Conservation (phyloP, 2,797 vertebrate species). For the Bucorvus abyssinicus region DNA sequence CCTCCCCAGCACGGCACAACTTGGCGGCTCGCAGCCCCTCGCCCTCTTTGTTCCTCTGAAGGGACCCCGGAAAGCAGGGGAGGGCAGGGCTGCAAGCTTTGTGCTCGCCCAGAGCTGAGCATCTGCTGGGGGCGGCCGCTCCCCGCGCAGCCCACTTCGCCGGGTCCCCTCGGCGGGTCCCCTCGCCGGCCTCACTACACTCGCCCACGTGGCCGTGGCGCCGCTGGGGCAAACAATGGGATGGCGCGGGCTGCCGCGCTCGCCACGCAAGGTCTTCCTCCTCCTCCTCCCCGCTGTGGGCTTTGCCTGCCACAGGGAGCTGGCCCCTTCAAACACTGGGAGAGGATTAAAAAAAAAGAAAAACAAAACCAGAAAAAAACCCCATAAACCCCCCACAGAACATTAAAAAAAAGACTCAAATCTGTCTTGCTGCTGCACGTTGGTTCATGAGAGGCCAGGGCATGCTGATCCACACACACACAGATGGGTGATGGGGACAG, state of each 20-base stretch:
- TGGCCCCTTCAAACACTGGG: not conserved
- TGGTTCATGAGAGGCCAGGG: accelerated
- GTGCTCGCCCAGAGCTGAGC: slow-evolving; percentile 62
- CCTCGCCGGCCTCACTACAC: slow-evolving; percentile 22
- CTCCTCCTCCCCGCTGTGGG: not conserved
- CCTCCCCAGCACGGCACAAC: not conserved
- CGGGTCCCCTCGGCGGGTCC: not conserved
- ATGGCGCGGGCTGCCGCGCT: slow-evolving; percentile 15
- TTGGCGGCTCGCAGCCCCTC: not conserved
- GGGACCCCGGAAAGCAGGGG: slow-evolving; percentile 59
- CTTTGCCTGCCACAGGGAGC: not conserved
- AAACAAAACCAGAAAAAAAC: not conserved
- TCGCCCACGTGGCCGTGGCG: slow-evolving; percentile 34
- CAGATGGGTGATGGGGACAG: accelerated
- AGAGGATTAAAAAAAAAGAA: not conserved
- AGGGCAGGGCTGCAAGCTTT: slow-evolving; percentile 71
- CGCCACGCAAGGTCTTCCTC: slow-evolving; percentile 21
- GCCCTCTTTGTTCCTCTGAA: slow-evolving; percentile 59
- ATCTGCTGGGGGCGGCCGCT: slow-evolving; percentile 40
- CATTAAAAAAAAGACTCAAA: not conserved
- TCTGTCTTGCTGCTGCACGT: accelerated
- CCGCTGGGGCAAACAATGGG: slow-evolving; percentile 62
- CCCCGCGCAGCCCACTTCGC: not conserved
- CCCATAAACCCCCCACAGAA: not conserved
- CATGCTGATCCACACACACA: accelerated